Conservation (phyloP, 2,888 invertebrate species). For the Netelia melanura region DNA sequence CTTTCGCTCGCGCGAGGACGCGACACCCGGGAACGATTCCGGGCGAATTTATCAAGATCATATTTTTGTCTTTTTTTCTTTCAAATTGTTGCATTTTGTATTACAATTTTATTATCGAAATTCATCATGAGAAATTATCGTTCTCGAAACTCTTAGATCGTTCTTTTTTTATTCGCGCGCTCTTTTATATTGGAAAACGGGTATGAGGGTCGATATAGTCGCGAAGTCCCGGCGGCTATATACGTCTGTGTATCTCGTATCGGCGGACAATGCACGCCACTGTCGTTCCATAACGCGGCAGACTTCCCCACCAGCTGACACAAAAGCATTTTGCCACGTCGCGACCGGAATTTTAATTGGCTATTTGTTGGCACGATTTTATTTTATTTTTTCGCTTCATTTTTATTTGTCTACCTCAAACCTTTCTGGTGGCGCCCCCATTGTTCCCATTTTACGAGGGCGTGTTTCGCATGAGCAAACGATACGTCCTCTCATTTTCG, state of each 20-base stretch:
- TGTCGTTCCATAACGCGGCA: constrained; percentile 62
- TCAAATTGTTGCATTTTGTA: too few species aligned
- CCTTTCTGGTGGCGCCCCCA: constrained; percentile 61
- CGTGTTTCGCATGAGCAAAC: constrained; percentile 4
- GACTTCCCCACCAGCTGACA: constrained; percentile 61
- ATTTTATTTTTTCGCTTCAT: not conserved
- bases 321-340: constrained; percentile 64
- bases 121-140: not conserved
- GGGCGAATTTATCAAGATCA: constrained; percentile 47
- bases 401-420: not conserved
- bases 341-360: constrained; percentile 74
- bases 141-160: not conserved
- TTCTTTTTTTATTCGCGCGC: not conserved
- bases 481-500: constrained; percentile 8
- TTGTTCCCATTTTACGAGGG: constrained; percentile 53
- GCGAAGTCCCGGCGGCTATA: not conserved
- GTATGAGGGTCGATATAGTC: constrained; percentile 16
- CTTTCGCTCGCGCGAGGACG: constrained; percentile 36
- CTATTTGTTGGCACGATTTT: constrained; percentile 71
- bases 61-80: constrained; percentile 45
- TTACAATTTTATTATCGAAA: not conserved
- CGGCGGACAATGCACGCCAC: constrained; percentile 47
- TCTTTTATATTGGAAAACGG: constrained; percentile 3
- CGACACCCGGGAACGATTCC: constrained; percentile 28
- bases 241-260: constrained; percentile 23